Evolutionary conservation across 2,113 vertebrate species (phyloP), one percentile per base, ranked within the genome.

Genomic region (Saimiri boliviensis): DNA sequence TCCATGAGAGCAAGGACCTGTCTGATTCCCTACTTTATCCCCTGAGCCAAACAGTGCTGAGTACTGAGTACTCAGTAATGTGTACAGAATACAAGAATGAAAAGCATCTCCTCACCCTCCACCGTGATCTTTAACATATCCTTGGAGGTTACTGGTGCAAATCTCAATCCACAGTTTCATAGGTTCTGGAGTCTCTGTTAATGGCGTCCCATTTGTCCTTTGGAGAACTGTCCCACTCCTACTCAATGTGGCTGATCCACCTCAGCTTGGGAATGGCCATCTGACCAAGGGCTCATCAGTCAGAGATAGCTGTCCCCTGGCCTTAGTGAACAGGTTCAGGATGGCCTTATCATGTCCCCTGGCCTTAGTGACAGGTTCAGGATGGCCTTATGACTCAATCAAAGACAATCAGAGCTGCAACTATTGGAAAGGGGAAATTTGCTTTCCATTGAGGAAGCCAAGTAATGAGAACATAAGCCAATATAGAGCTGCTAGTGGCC

Each of bases 351-450:
- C 87, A 54, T 86, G 11, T 68, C 20, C 21, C 32, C 60, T 66
- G 56, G 86, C 27, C 68, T 20, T 45, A 52, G 71, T 70, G 66
- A 92, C 49, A 80, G 83, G 94, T 88, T 89, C 54, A 54, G 42
- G 14, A 77, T 73, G 76, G 27, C 27, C 9, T 82, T 83, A 68
- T 49, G 90, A 54, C 13, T 95, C 89, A 58, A 30, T 73, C 89
- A 81, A 54, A 91, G 47, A 94, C 77, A 93, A 84, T 86, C 42
- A 82, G 76, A 94, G 54, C 47, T 83, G 68, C 84, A 94, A 97
- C 27, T 71, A 63, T 49, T 68, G 5, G 58, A 92, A 92, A 93
- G 90, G 66, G 71, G 84, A 97, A 66, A 68, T 71, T 23, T 80
- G 84, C 88, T 89, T 95, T 70, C 93, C 74, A 37, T 32, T 20